phyloP scores from a whole-genome alignment of 2,888 invertebrate genomes.

The Ichneumoninae sp. region DNA sequence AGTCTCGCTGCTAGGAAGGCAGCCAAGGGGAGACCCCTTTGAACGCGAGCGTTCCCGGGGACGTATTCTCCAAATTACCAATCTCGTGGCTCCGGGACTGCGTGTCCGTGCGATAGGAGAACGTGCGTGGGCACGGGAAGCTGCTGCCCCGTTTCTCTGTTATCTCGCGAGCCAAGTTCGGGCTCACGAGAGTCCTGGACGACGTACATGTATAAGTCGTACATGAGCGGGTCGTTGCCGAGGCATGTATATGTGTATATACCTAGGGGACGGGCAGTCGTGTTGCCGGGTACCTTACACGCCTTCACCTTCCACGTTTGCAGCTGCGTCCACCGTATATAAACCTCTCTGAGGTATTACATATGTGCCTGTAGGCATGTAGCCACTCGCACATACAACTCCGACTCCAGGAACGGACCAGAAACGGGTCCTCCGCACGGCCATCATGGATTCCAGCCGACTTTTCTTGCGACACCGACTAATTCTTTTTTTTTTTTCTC shows the following conservation, averaged over 20 bases:
- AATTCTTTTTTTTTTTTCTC: slow-evolving; percentile 39
- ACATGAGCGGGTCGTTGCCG: slow-evolving; percentile 36
- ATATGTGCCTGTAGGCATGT: slow-evolving; percentile 35
- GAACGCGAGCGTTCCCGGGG: slow-evolving; percentile 66
- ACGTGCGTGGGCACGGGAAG: slow-evolving; percentile 29
- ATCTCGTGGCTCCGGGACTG: slow-evolving; percentile 72
- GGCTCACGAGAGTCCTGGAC: slow-evolving; percentile 35
- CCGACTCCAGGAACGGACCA: slow-evolving; percentile 46
- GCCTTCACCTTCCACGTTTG: slow-evolving; percentile 10
- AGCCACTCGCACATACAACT: slow-evolving; percentile 36
- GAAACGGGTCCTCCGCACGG: slow-evolving; percentile 67
- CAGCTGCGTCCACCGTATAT: slow-evolving; percentile 34
- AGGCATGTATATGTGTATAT: slow-evolving; percentile 14
- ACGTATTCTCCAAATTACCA: slow-evolving; percentile 76
- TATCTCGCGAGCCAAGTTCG: slow-evolving; percentile 35
- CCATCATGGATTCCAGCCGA: slow-evolving; percentile 76
- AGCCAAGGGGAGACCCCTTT: slow-evolving; percentile 45
- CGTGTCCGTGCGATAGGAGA: slow-evolving; percentile 61
- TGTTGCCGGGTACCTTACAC: slow-evolving; percentile 29
- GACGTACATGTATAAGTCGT: slow-evolving; percentile 29
- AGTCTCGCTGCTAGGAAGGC: background rate
- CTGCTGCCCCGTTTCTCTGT: slow-evolving; percentile 31
- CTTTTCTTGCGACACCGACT: slow-evolving; percentile 63
- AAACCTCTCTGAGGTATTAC: slow-evolving; percentile 35
- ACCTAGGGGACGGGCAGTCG: slow-evolving; percentile 21